These are phyloP conservation scores for Daktulosphaira vitifoliae DNA, from an alignment of 1,140 invertebrate species.

Conservation along the genomic window DNA sequence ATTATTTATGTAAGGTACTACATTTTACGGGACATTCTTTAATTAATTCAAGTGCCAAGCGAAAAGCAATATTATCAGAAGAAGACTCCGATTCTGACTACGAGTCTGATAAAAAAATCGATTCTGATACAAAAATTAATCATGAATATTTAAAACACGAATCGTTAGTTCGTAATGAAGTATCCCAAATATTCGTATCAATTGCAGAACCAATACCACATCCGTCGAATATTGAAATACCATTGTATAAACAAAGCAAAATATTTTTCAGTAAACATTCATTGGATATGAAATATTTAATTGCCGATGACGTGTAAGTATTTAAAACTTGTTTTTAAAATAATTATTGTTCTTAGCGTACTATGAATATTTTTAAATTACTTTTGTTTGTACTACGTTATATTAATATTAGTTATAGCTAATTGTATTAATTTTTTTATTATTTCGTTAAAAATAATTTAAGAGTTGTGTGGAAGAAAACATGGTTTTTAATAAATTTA, in stretches of 20 bases:
- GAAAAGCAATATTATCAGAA: constrained; percentile 25
- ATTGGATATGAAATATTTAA: constrained; percentile 89
- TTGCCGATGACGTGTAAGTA: constrained; percentile 85
- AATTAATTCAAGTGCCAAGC: constrained; percentile 41
- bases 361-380: no score
- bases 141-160: constrained; percentile 3
- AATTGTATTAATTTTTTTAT: no score
- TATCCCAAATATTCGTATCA: constrained; percentile 51
- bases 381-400: no score
- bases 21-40: constrained; percentile 73
- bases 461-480: no score
- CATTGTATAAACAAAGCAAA: constrained; percentile 59
- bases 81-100: constrained; percentile 34
- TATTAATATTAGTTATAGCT: no score
- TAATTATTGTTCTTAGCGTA: no score
- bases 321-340: no score
- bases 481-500: no score
- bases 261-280: constrained; percentile 86
- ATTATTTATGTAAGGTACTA: constrained; percentile 83
- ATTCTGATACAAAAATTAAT: constrained; percentile 26
- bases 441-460: no score
- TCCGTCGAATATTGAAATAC: constrained; percentile 85
- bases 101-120: constrained; percentile 34
- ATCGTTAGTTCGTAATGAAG: neutral
- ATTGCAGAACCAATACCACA: constrained; percentile 84